These are phyloP conservation scores for Adelosebastes latens DNA, from an alignment of 2,797 vertebrate species.

Conservation along the genomic window DNA sequence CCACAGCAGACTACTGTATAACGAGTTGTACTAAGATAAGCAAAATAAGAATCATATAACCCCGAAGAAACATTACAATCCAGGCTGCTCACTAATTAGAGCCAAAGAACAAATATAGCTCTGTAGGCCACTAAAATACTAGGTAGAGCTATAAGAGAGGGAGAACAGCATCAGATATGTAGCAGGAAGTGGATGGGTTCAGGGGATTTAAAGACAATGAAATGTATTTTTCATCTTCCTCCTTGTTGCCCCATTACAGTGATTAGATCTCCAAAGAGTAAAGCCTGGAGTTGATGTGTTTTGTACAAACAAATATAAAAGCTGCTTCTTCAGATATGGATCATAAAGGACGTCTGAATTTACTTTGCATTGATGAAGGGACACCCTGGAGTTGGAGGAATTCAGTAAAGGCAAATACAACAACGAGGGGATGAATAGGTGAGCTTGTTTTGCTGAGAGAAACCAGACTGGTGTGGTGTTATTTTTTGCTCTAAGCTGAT, in stretches of 20 bases:
- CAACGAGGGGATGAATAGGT: neutral
- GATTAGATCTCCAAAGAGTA: neutral
- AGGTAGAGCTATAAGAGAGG: constrained; percentile 26
- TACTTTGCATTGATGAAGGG: constrained; percentile 1
- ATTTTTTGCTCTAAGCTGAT: neutral
- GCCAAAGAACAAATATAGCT: constrained; percentile 37
- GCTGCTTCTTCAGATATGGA: neutral
- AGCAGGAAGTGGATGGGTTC: constrained; percentile 15
- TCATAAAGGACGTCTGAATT: neutral
- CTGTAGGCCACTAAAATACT: constrained; percentile 38
- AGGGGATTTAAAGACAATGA: constrained; percentile 31
- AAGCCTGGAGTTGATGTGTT: constrained; percentile 16
- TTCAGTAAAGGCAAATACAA: neutral
- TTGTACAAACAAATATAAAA: constrained; percentile 30
- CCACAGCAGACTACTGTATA: neutral
- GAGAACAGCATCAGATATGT: constrained; percentile 9
- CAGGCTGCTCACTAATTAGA: constrained; percentile 54
- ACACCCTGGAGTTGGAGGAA: neutral
- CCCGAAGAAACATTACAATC: constrained; percentile 30
- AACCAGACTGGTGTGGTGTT: neutral
- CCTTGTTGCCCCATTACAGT: constrained; percentile 17
- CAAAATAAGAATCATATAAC: constrained; percentile 21
- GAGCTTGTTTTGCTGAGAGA: neutral
- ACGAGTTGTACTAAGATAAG: constrained; percentile 8
- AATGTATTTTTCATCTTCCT: constrained; percentile 35